Evolutionary conservation across 2,888 invertebrate species (phyloP).

Genomic region (Xestia ashworthii): DNA sequence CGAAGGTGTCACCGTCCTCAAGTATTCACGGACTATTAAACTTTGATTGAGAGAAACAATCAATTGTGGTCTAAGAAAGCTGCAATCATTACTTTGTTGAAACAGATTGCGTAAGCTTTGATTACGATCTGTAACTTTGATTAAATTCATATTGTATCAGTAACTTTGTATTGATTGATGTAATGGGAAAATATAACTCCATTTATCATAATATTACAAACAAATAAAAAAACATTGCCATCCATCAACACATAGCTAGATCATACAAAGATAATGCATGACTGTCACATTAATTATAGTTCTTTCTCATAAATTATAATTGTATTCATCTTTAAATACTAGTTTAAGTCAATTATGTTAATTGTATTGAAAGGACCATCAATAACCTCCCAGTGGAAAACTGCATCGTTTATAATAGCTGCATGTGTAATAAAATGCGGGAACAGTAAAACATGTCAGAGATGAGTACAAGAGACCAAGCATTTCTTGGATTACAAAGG

Average conservation of each 20-base stretch:
- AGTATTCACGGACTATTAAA: slow-evolving; percentile 62
- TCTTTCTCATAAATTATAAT: slow-evolving; percentile 45
- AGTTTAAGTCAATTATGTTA: slow-evolving; percentile 32
- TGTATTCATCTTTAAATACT: slow-evolving; percentile 23
- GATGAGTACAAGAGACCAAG: slow-evolving; percentile 72
- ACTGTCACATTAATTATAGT: slow-evolving; percentile 31
- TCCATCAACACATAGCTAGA: slow-evolving; percentile 29
- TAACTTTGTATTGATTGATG: slow-evolving; percentile 1
- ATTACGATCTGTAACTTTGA: slow-evolving; percentile 43
- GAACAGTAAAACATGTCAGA: slow-evolving; percentile 5
- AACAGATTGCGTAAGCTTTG: slow-evolving; percentile 47
- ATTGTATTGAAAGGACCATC: slow-evolving; percentile 40
- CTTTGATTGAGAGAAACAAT: slow-evolving; percentile 64
- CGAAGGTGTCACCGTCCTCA: slow-evolving; percentile 53
- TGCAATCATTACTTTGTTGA: slow-evolving; percentile 63
- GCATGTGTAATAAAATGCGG: slow-evolving; percentile 38
- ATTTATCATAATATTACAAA: slow-evolving; percentile 11
- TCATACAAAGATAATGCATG: slow-evolving; percentile 34
- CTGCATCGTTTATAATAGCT: slow-evolving; percentile 16
- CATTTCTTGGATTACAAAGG: slow-evolving; percentile 77
- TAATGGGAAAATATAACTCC: slow-evolving; percentile 18
- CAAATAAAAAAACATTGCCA: slow-evolving; percentile 24
- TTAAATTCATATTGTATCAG: slow-evolving; percentile 40
- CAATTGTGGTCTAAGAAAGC: slow-evolving; percentile 69
- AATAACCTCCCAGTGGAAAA: slow-evolving; percentile 32